Conservation (phyloP, 2,797 vertebrate genomes). For the Sebastiscus albofasciatus region DNA sequence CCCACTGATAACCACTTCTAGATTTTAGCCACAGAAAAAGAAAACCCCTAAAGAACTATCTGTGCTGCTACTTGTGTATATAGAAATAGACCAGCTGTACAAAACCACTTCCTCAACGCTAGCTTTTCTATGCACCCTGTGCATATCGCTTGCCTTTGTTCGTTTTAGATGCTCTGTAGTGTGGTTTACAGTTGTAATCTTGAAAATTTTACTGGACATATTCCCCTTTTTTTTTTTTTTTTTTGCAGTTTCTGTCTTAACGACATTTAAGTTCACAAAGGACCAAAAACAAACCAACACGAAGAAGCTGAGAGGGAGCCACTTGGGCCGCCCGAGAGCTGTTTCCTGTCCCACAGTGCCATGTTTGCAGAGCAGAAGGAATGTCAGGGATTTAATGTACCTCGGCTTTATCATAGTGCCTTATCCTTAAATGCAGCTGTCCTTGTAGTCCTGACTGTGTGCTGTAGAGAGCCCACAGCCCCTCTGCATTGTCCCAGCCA, state of each 20-base stretch:
- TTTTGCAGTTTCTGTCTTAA: constrained; percentile 53
- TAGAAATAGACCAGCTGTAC: constrained; percentile 57
- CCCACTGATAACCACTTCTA: constrained; percentile 30
- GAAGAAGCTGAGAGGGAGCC: constrained; percentile 83
- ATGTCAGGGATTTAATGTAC: constrained; percentile 99
- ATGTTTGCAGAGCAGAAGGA: constrained; percentile 92
- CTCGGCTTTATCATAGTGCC: constrained; percentile 99
- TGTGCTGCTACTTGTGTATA: constrained; percentile 76
- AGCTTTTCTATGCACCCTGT: constrained; percentile 68
- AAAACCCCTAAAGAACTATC: constrained; percentile 34
- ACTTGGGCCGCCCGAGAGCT: constrained; percentile 50
- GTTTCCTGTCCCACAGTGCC: constrained; percentile 91
- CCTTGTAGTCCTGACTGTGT: constrained; percentile 70
- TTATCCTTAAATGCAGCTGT: constrained; percentile 90
- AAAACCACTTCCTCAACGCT: constrained; percentile 50
- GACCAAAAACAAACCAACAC: constrained; percentile 81
- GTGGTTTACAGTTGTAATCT: constrained; percentile 51
- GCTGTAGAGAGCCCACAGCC: constrained; percentile 60
- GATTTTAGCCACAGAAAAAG: constrained; percentile 58
- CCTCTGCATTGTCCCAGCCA: constrained; percentile 65
- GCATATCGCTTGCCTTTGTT: constrained; percentile 70
- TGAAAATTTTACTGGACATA: constrained; percentile 40
- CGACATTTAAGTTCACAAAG: constrained; percentile 63
- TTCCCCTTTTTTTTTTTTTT: constrained; percentile 38
- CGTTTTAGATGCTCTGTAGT: constrained; percentile 60